phyloP scores from a whole-genome alignment of 2,888 invertebrate species.

The Archips crataeganus region DNA sequence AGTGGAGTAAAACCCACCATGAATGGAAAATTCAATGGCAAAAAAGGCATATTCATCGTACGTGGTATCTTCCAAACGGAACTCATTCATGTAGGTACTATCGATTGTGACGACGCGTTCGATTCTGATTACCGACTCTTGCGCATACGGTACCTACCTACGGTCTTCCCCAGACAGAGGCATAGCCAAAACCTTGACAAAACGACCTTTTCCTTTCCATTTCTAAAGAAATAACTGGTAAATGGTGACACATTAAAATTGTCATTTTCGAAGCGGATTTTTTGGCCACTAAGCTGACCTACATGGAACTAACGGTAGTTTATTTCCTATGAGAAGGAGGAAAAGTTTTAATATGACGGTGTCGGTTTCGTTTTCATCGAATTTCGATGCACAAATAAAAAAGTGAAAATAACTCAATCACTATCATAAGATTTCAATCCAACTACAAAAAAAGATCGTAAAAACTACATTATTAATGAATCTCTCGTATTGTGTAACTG shows the following conservation, averaged over 20 bases:
- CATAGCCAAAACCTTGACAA: background rate
- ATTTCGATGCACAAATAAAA: too few species aligned
- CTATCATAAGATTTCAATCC: too few species aligned
- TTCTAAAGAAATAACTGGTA: background rate
- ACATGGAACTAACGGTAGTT: background rate
- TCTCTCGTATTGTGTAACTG: background rate
- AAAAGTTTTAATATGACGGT: too few species aligned
- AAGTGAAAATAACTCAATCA: too few species aligned
- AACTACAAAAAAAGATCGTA: background rate
- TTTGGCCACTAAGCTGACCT: background rate
- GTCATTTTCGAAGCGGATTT: background rate
- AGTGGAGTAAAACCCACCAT: background rate
- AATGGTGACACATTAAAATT: background rate
- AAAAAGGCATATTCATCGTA: background rate
- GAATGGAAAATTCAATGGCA: background rate
- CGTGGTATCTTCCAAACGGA: background rate
- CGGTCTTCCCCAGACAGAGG: constrained; percentile 21
- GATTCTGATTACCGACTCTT: constrained; percentile 10
- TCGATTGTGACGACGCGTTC: constrained; percentile 3
- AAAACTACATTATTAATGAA: background rate
- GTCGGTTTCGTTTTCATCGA: too few species aligned
- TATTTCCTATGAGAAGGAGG: too few species aligned
- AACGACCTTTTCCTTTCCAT: background rate
- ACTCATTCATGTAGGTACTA: background rate
- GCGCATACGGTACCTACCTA: background rate